Conservation (phyloP, 2,888 invertebrate species). For the Alitta virens region DNA sequence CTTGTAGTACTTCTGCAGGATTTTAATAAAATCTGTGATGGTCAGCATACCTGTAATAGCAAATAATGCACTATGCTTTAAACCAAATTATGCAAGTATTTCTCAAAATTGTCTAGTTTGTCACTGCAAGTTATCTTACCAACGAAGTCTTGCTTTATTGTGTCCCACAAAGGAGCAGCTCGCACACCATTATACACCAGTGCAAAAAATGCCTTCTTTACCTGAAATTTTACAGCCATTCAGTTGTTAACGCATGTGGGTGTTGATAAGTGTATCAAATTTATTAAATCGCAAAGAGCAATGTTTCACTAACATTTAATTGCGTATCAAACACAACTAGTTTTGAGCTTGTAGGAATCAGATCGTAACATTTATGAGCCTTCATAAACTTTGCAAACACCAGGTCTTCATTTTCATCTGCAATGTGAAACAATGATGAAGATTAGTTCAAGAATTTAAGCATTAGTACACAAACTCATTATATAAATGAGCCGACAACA, state of each 20-base stretch:
- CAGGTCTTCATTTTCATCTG: slow-evolving; percentile 96
- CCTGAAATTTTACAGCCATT: slow-evolving; percentile 56
- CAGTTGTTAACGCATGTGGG: background rate
- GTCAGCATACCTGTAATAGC: slow-evolving; percentile 76
- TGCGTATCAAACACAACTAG: slow-evolving; percentile 99
- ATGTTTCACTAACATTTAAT: slow-evolving; percentile 64
- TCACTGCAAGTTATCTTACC: slow-evolving; percentile 66
- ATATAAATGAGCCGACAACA: too few species aligned
- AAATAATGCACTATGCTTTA: too few species aligned
- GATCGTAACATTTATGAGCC: slow-evolving; percentile 99
- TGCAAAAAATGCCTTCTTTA: slow-evolving; percentile 85
- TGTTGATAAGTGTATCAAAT: too few species aligned
- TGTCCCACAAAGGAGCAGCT: slow-evolving; percentile 97
- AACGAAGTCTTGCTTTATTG: slow-evolving; percentile 84
- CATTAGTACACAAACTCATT: too few species aligned
- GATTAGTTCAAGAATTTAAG: too few species aligned
- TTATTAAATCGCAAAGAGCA: too few species aligned
- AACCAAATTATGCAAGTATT: too few species aligned
- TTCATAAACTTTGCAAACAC: slow-evolving; percentile 99
- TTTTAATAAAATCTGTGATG: slow-evolving; percentile 98
- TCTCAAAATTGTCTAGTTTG: background rate
- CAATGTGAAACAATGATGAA: slow-evolving; percentile 34
- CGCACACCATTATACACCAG: slow-evolving; percentile 97
- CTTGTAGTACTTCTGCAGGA: slow-evolving; percentile 89
- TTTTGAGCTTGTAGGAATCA: slow-evolving; percentile 98